Percentiles rank a stretch among this genome's conserved stretches.
These are phyloP conservation scores for Hippoglossus stenolepis DNA, from an alignment of 2,113 vertebrate genomes.

Conservation along the genomic window DNA sequence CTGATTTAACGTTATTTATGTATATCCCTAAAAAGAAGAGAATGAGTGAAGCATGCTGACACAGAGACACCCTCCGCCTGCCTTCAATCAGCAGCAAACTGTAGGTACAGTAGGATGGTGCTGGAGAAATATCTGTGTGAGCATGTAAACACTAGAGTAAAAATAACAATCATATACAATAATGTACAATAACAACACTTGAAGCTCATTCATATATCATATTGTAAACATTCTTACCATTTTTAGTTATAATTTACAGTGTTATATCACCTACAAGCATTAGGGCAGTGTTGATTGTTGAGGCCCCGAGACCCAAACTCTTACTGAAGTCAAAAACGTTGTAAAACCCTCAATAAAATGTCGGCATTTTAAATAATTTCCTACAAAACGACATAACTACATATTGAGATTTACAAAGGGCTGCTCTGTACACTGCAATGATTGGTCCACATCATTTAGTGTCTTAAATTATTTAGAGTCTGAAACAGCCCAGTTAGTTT, in stretches of 20 bases:
- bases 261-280: no score
- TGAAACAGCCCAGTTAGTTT: background rate
- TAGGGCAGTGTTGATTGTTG: no score
- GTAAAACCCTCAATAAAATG: no score
- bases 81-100: background rate
- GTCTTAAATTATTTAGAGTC: background rate
- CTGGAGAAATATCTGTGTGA: background rate
- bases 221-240: background rate
- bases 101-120: background rate
- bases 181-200: background rate
- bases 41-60: background rate
- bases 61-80: background rate
- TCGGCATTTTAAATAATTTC: no score
- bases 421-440: no score
- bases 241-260: background rate
- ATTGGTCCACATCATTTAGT: background rate
- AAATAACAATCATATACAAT: background rate
- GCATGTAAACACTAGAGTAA: no score
- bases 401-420: no score
- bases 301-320: no score
- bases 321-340: no score
- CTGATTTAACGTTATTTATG: background rate
- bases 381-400: no score
- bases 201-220: background rate
- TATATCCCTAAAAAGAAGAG: background rate